Evolutionary conservation across 1,140 invertebrate species (phyloP).

Genomic region (Caenorhabditis elegans): WBcel235 BX284602.5:14231501-14232000

Average conservation of each 20-base stretch:
- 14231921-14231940: slow-evolving; percentile 87
- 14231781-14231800: slow-evolving; percentile 70
- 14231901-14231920: slow-evolving; percentile 84
- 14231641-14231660: slow-evolving; percentile 91
- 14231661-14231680: slow-evolving; percentile 86
- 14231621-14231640: slow-evolving; percentile 86
- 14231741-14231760: slow-evolving; percentile 86
- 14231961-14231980: slow-evolving; percentile 37
- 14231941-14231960: slow-evolving; percentile 91
- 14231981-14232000: slow-evolving; percentile 81
- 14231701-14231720: slow-evolving; percentile 89
- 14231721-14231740: slow-evolving; percentile 92
- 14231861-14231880: slow-evolving; percentile 92
- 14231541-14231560: slow-evolving; percentile 81
- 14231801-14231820: slow-evolving; percentile 91
- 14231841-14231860: slow-evolving; percentile 90
- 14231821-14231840: slow-evolving; percentile 91
- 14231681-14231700: slow-evolving; percentile 92
- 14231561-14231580: slow-evolving; percentile 92
- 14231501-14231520: slow-evolving; percentile 94
- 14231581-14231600: slow-evolving; percentile 85
- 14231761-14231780: slow-evolving; percentile 81
- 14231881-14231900: slow-evolving; percentile 87
- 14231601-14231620: slow-evolving; percentile 87
- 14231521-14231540: slow-evolving; percentile 87